Conservation (phyloP, 2,888 invertebrate species). For the Germaria angustata region DNA sequence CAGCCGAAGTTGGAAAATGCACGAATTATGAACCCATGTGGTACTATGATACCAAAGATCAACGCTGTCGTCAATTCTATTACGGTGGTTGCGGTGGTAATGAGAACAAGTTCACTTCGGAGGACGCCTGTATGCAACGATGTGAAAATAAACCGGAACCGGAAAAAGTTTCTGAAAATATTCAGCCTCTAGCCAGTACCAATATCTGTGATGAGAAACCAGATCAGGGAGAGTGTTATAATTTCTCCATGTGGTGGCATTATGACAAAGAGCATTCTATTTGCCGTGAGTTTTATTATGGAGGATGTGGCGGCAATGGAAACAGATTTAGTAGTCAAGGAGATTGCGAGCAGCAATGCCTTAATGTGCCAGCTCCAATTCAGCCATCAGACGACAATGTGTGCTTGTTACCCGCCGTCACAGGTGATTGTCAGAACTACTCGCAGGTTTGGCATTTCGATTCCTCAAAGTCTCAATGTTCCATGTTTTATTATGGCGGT, state of each 20-base stretch:
- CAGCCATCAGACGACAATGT: constrained; percentile 79
- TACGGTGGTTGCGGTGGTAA: constrained; percentile 97
- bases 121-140: constrained; percentile 84
- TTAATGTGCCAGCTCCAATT: constrained; percentile 71
- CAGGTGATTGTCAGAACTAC: constrained; percentile 88
- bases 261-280: constrained; percentile 86
- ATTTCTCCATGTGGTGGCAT: constrained; percentile 88
- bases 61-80: constrained; percentile 89
- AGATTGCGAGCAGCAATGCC: constrained; percentile 85
- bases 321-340: constrained; percentile 89
- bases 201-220: constrained; percentile 82
- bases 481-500: constrained; percentile 92
- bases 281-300: constrained; percentile 91
- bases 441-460: constrained; percentile 88
- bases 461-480: constrained; percentile 83
- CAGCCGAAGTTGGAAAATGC: constrained; percentile 89
- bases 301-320: constrained; percentile 94
- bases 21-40: constrained; percentile 87
- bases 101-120: constrained; percentile 88
- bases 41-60: constrained; percentile 90
- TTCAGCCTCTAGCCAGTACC: constrained; percentile 7
- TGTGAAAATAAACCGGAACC: constrained; percentile 82
- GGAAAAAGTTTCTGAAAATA: background rate
- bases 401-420: constrained; percentile 86
- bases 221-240: constrained; percentile 84